Evolutionary conservation across 2,888 invertebrate genomes (phyloP), one percentile per base, ranked within the genome.

Genomic region (Harmothoe impar): DNA sequence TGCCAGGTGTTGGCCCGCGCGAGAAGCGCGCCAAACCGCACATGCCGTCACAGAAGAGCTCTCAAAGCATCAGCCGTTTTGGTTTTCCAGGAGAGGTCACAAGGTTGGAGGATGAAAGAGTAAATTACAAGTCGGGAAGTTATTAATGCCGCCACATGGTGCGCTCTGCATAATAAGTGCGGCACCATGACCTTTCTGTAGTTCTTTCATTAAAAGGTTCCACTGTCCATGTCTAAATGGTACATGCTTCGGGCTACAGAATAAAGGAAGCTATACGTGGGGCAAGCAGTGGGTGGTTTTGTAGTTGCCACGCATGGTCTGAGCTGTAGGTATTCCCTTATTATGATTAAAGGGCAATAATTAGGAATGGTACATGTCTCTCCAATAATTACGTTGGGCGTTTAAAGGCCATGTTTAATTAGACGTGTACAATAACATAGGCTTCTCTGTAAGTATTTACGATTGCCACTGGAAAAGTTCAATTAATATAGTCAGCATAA

Each of bases 61-160:
- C 31, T n/a, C 77, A 77, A 81, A 43, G 43, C 35, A n/a, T 20
- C 35, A 43, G 81, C 81, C 81, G 0, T 81, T 33, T 81, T 15
- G 43, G 81, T 35, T 43, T 43, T 43, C 81, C 43, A 17, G 17
- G 81, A 15, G 43, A 81, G 81, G 81, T 81, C 81, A 35, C 81
- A 35, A 25, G 81, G 33, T 81, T 35, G n/a, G 23, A 35, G 33
- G 81, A 81, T 81, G 81, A 81, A 81, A 81, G 81, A 12, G 43
- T 23, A 35, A 20, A 43, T 23, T 35, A 20, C n/a, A 43, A 81
- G 35, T 81, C 23, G 35, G 33, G 33, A 43, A 81, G 43, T 81
- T 35, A 81, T 81, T 81, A 35, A 81, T 35, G 81, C 35, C 15
- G 81, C 81, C 81, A 81, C 81, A 81, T 81, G 81, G 77, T 7